phyloP scores from a whole-genome alignment of 2,113 vertebrate species.

The Neolamprologus kungweensis region DNA sequence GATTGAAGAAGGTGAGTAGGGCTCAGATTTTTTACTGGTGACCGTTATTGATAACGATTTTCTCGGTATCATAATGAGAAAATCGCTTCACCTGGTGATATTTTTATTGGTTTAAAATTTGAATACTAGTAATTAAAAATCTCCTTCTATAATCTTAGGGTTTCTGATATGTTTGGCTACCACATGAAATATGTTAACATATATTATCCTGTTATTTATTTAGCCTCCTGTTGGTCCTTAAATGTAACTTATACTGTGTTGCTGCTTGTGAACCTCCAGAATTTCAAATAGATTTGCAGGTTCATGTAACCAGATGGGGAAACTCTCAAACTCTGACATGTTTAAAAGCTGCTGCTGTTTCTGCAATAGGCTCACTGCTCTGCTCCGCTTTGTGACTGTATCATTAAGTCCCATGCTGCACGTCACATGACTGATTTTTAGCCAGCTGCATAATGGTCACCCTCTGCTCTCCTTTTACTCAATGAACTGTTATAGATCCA shows the following conservation, averaged over 20 bases:
- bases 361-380: not conserved
- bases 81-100: not conserved
- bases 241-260: not conserved
- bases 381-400: not conserved
- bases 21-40: not conserved
- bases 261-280: not conserved
- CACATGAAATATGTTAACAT: not conserved
- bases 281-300: rapidly evolving
- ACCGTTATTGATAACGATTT: not conserved
- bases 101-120: not conserved
- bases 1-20: not conserved
- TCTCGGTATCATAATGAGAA: rapidly evolving
- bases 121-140: not conserved
- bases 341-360: not conserved
- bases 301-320: not conserved
- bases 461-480: not conserved
- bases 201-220: not conserved
- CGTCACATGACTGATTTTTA: slow-evolving; percentile 23
- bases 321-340: not conserved
- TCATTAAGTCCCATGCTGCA: not conserved
- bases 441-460: not conserved
- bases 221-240: too few relatives aligned
- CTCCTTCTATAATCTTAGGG: not conserved
- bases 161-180: not conserved
- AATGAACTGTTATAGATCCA: not conserved